Base-by-base conservation (phyloP, 1,140 invertebrate genomes). In the Drosophila insularis region DNA sequence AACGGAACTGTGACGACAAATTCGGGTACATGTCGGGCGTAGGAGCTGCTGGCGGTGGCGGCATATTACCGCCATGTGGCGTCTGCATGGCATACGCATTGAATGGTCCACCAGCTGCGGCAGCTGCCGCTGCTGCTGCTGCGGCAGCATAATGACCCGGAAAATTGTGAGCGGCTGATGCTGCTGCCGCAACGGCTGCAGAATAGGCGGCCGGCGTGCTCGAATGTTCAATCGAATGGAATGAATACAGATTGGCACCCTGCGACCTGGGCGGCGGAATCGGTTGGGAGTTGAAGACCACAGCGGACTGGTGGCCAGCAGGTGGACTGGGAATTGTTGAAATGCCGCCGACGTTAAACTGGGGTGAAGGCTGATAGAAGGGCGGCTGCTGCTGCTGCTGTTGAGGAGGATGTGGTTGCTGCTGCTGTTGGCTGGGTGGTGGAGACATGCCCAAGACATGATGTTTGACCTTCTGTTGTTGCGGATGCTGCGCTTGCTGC, bases 271-370 rank as follows among this genome's bases (percentile, higher is more conserved):
- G 94, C 78, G 96, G 93, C 50, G 96, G 92, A 64, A 95, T 95
- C 2, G 95, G 95, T 23, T 96, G 95, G 71, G 95, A 95, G 78
- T 97, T 97, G 64, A 96, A 95, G 4, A 97, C 93, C 21, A 95
- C 94, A 43, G 58, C 13, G 4, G 32, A 27, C 27, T 27, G 27
- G 27, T 27, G 27, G 27, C 27, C 32, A 10, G 96, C 94, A 13
- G 96, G 96, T 10, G 96, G 96, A 54, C 96, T 97, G 8, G 96
- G 96, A 79, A 96, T 95, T 10, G 96, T 95, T 31, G 96, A 95
- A 80, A 97, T 95, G 32, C 94, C 94, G 59, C 79, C 95, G 74
- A 96, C 94, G 53, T 71, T 95, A 74, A 96, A 97, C 78, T 95
- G 95, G 11, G 90, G 90, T 17, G 94, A 92, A 55, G 91, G 78